Evolutionary conservation across 2,113 vertebrate genomes (phyloP), one percentile per base, ranked within the genome.

Genomic region (Pedionomus torquatus): DNA sequence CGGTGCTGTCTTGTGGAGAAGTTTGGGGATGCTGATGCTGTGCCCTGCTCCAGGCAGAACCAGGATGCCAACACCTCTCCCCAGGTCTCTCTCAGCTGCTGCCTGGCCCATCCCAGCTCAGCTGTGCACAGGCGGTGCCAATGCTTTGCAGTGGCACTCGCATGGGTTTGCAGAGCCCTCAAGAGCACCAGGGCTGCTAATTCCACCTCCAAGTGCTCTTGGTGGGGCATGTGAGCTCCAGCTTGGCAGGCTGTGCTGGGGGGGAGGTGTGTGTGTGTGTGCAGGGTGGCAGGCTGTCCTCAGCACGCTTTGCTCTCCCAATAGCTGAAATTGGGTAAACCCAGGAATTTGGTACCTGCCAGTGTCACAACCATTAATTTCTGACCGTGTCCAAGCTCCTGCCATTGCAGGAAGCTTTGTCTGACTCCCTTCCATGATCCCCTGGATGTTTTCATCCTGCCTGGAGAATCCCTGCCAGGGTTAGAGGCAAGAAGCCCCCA

Each of bases 1-100:
- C 33, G 43, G 49, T 2, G 0, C n/a, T 39, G 37, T 46, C 30
- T 88, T 17, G 2, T 0, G 2, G 18, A 37, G n/a, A 65, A 7
- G 31, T 65, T 31, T 70, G 79, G 66, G 26, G 9, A 19, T 26
- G 43, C 41, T 48, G 30, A 33, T 1, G 4, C 35, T 55, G 21
- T 33, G 31, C 55, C 41, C 43, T 0, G 0, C 35, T 61, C 25
- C 33, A n/a, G 57, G 57, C 68, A 76, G 71, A 19, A 48, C 9
- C 3, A 2, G 33, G n/a, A 57, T 28, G 14, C 71, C 41, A 35
- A 0, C 17, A 30, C 25, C 18, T 52, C 46, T 46, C 44, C 18
- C 7, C 44, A 46, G 44, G 17, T 46, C 44, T 20, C 46, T 46
- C 46, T 46, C 46, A 20, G 46, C 46, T 46, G 18, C 46, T 20